Base-by-base conservation (phyloP, 2,797 vertebrate genomes). In the Acanthopagrus latus region DNA sequence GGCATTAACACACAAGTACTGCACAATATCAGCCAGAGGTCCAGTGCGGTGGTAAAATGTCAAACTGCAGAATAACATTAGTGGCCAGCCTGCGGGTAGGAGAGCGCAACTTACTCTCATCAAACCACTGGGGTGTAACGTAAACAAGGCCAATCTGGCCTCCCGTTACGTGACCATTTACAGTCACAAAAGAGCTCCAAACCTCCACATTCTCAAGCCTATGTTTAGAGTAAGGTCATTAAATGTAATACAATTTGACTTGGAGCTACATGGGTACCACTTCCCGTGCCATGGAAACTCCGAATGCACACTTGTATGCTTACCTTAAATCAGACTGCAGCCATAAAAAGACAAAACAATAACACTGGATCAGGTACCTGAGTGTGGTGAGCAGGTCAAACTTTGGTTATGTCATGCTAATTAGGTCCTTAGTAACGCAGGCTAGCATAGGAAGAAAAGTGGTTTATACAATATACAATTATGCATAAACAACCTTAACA, bases 141-240 rank as follows among this genome's bases (percentile, higher is more conserved):
- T 92, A 90, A 91, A 92, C 91, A 91, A 70, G 69, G 27, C 80
- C 75, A 50, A 87, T 78, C 70, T 87, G 69, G 44, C 80, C 81
- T 83, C 69, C 59, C 58, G 64, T 76, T 89, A 80, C 57, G 79
- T 87, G 88, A 90, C 88, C 89, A 92, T 92, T 90, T 93, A 91
- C 72, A 93, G 88, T 81, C 80, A 88, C 83, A 89, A 75, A 87
- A 85, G 55, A 76, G 72, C 47, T 57, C 43, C 64, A 73, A 86
- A 81, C 57, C 54, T 76, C 60, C 38, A 63, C 48, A 78, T 89
- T 91, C 81, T 77, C 80, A 80, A 46, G 54, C 66, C 21, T 13
- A 16, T 81, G 78, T 89, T 86, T 84, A 75, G 59, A 89, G 72
- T 73, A 27, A 17, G 56, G 71, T 51, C 65, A 46, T 77, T 85